phyloP scores from a whole-genome alignment of 2,797 vertebrate species.

The Hipposideros larvatus region DNA sequence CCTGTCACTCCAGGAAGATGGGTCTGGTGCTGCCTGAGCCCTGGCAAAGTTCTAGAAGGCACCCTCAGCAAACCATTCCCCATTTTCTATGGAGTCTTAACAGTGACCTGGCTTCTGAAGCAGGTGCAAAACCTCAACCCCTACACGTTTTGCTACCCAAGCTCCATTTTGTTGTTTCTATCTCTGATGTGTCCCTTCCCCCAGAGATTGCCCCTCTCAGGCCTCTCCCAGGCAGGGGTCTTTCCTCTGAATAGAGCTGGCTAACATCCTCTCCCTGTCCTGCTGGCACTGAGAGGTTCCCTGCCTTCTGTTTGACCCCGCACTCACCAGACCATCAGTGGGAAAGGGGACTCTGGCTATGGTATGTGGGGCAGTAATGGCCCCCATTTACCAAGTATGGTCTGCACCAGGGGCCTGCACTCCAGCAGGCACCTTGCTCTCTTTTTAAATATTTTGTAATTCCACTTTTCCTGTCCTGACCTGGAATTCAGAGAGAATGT shows the following conservation, averaged over 20 bases:
- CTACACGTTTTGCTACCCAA: background rate
- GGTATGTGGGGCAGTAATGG: rapidly evolving
- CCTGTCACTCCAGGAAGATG: background rate
- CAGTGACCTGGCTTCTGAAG: background rate
- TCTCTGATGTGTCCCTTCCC: background rate
- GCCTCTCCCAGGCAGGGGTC: background rate
- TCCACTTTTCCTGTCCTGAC: background rate
- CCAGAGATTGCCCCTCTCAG: background rate
- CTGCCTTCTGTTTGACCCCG: background rate
- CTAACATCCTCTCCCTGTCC: background rate
- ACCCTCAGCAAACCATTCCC: background rate
- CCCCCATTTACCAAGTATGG: background rate
- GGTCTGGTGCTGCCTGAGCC: background rate
- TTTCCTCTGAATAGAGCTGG: background rate
- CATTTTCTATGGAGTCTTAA: background rate
- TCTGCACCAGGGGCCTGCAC: background rate
- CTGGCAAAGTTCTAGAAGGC: background rate
- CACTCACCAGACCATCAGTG: background rate
- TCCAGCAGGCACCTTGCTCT: background rate
- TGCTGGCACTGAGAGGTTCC: background rate
- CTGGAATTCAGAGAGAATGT: background rate
- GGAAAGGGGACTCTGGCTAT: background rate
- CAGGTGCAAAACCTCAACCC: background rate
- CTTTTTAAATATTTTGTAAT: background rate
- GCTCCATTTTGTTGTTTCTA: background rate